Base-by-base conservation (phyloP, 2,113 vertebrate genomes). In the Poicephalus gulielmi region DNA sequence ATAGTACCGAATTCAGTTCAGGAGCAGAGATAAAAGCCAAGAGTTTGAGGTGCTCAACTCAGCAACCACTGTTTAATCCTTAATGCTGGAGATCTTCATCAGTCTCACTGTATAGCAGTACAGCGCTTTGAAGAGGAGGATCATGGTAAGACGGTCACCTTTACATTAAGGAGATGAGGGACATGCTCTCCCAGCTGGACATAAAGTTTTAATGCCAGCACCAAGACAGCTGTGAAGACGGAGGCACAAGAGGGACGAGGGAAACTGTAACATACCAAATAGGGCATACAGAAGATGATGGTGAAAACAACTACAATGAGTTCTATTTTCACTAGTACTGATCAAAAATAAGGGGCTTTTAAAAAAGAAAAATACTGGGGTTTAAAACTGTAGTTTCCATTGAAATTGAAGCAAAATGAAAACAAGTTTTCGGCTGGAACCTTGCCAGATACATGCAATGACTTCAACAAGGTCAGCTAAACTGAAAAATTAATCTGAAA, bases 1-100 rank as follows among this genome's bases (percentile, higher is more conserved):
- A 95, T 46, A 52, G 69, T 18, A 63, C 50, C 50, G 67, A 90
- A 90, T 82, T 95, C 93, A 95, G 95, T 94, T 92, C 96, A 94
- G 49, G 52, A 78, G 43, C 23, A 68, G 41, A 86, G 43, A 39
- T 5, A 52, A 49, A 43, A 69, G 35, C 10, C 66, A 67, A 55
- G 35, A 59, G 31, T 27, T 43, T 35, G 18, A 63, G 27, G 18
- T 49, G 37, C 20, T 66, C 25, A 91, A 60, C 18, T 4, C 28
- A 86, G 33, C 35, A 50, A 62, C 15, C 13, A 47, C 24, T 44
- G 31, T 31, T 75, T 2, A 8, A 15, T 43, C 10, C 22, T 68
- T 46, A 20, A 63, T 43, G 28, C 52, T 4, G 7, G 49, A 24
- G 27, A 37, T 47, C 37, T 53, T 55, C 50, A 46, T 46, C 46